Evolutionary conservation across 1,140 invertebrate species (phyloP), one percentile per base, ranked within the genome.

Genomic region (Branchinecta lindahli): DNA sequence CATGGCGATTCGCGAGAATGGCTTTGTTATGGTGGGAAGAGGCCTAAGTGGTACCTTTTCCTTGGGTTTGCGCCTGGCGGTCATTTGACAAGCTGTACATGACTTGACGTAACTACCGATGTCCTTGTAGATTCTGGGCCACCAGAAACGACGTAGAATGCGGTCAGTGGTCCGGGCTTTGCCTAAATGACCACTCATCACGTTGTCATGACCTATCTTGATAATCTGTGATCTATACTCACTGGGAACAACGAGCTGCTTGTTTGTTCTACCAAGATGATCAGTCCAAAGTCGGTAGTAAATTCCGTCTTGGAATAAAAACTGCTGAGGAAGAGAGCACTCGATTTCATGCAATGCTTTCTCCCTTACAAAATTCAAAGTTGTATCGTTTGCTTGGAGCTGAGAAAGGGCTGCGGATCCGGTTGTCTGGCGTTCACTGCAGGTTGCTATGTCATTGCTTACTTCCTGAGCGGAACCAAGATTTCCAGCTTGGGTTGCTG

Each of bases 221-320:
- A 61, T 61, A 61, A 61, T 61, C 52, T 61, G 52, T 61, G 52
- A 61, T 61, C 52, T 61, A 61, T 61, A 61, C 52, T 61, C 52
- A 61, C 52, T 61, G 52, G 52, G 18, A 61, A 61, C 52, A 61
- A 61, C 18, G 18, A 61, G 12, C 52, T 61, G 52, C 52, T 61
- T 20, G 18, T 61, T 61, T 61, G 52, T 61, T 61, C 52, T 20
- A 61, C 52, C 52, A 61, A 61, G 52, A 61, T 61, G 52, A 61
- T 61, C 52, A 61, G 52, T 61, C 52, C 52, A 61, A 61, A 61
- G 52, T 61, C 52, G 52, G 18, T 61, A 61, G 18, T 61, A 61
- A 61, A 61, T 20, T 20, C 52, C 52, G 52, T 20, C 18, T 61
- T 61, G 52, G 52, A 61, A 61, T 61, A 61, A 61, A 6, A 61